Percentiles rank a stretch among this genome's conserved stretches.
phyloP scores from a whole-genome alignment of 2,797 vertebrate species.

The Pseudochromis fuscus region DNA sequence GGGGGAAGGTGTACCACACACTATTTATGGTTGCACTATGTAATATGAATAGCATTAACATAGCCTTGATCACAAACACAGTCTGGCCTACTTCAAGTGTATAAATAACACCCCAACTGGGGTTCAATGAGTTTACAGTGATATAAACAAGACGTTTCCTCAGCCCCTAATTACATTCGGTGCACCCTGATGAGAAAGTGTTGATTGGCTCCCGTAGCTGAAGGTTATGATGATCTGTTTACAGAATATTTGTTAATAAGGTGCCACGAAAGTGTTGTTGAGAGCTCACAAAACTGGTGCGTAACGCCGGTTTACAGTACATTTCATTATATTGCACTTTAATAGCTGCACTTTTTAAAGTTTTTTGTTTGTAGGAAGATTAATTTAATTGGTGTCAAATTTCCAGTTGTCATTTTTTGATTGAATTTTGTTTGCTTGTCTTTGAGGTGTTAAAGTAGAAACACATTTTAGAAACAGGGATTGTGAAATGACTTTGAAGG shows the following conservation, averaged over 20 bases:
- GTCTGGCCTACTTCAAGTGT: conserved; percentile 74
- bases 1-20: conserved; percentile 54
- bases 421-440: not conserved
- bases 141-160: conserved; percentile 71
- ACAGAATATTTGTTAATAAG: conserved; percentile 53
- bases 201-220: conserved; percentile 74
- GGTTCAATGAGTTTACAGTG: conserved; percentile 71
- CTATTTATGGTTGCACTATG: conserved; percentile 70
- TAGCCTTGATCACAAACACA: conserved; percentile 75
- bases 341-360: not conserved
- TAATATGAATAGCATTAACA: conserved; percentile 76
- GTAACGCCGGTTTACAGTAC: conserved; percentile 20
- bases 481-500: conserved; percentile 26
- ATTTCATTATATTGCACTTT: conserved; percentile 24
- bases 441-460: conserved; percentile 5
- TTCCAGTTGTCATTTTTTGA: not conserved
- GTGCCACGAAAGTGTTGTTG: conserved; percentile 31
- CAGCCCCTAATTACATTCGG: conserved; percentile 66
- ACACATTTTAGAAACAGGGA: conserved; percentile 1
- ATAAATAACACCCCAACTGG: conserved; percentile 71
- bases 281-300: conserved; percentile 18
- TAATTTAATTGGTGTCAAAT: conserved; percentile 17
- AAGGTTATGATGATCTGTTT: conserved; percentile 71
- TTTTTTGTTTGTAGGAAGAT: not conserved
- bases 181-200: conserved; percentile 62